These are phyloP conservation scores for Micromys minutus DNA, from an alignment of 2,113 vertebrate species.

Conservation along the genomic window DNA sequence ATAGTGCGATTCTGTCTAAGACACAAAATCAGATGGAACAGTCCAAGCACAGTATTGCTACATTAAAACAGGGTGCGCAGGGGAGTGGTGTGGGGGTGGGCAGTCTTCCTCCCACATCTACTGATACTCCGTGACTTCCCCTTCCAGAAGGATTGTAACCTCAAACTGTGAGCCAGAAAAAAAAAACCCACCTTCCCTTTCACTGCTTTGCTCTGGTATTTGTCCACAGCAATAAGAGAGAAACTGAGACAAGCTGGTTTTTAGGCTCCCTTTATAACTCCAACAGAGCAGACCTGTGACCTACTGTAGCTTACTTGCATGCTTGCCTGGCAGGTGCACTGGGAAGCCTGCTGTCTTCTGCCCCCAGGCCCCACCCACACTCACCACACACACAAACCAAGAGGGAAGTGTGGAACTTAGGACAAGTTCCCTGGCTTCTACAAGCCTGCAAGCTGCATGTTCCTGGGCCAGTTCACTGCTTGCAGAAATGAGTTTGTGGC, in stretches of 20 bases:
- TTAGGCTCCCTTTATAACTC: neutral
- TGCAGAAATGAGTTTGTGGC: conserved; percentile 74
- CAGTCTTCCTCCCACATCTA: too few species aligned
- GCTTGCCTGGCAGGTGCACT: too few species aligned
- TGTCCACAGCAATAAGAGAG: too few species aligned
- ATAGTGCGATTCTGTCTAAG: neutral
- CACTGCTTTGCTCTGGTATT: neutral
- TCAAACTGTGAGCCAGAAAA: neutral
- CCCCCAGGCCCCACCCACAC: neutral
- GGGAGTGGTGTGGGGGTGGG: too few species aligned
- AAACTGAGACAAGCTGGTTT: neutral
- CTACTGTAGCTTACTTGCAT: too few species aligned
- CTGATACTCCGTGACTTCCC: too few species aligned
- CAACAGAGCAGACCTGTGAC: too few species aligned
- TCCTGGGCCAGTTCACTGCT: conserved; percentile 54
- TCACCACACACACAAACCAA: neutral
- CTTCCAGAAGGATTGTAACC: neutral
- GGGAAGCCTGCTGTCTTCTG: neutral
- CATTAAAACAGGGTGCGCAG: neutral
- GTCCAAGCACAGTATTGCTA: neutral
- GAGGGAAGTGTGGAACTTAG: neutral
- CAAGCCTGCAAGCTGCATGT: conserved; percentile 50
- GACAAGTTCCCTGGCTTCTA: neutral
- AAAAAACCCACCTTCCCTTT: neutral
- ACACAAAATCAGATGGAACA: neutral